A percentile compares a stretch with the other conserved stretches of the same genome.
Evolutionary conservation across 2,888 invertebrate species (phyloP).

Genomic region (Podabrus alpinus): DNA sequence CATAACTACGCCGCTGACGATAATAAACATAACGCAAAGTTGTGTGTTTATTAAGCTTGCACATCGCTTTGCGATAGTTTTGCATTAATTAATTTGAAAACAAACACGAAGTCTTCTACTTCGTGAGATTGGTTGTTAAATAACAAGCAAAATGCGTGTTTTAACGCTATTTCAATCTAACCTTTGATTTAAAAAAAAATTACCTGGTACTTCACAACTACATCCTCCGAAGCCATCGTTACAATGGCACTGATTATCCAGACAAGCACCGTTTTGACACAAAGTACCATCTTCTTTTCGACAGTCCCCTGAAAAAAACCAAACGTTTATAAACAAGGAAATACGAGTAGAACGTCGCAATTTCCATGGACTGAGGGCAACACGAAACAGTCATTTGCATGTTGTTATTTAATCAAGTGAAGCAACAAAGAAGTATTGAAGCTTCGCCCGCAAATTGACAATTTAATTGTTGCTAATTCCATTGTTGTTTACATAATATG

Average conservation of each 20-base stretch:
- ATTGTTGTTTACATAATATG: not conserved
- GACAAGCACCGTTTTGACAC: constrained; percentile 91
- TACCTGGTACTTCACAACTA: constrained; percentile 91
- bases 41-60: not conserved
- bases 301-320: constrained; percentile 77
- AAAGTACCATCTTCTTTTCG: constrained; percentile 86
- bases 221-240: constrained; percentile 95
- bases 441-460: not conserved
- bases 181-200: constrained; percentile 37
- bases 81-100: not conserved
- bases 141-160: constrained; percentile 1
- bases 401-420: constrained; percentile 17
- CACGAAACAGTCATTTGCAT: constrained; percentile 24
- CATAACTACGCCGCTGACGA: not conserved
- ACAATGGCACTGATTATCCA: constrained; percentile 92
- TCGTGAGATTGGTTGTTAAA: not conserved
- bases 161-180: constrained; percentile 2
- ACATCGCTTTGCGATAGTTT: not conserved
- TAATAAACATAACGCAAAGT: not conserved
- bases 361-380: constrained; percentile 28
- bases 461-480: not conserved
- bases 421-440: constrained; percentile 7
- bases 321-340: not conserved
- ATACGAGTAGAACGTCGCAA: not conserved
- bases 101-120: not conserved